Evolutionary conservation across 1,140 invertebrate genomes (phyloP).

Genomic region (Zaprionus tsacasi): DNA sequence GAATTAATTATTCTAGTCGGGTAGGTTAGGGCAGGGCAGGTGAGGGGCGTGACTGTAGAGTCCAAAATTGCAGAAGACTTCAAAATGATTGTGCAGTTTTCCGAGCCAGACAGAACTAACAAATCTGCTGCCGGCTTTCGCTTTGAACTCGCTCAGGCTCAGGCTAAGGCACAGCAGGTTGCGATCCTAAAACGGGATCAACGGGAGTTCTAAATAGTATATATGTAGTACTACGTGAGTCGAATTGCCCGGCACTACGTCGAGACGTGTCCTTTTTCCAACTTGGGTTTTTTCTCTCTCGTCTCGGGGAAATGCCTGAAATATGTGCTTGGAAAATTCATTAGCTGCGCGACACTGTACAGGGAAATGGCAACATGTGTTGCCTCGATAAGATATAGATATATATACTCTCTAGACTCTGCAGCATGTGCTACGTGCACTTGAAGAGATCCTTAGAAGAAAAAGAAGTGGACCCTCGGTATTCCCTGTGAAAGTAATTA

Average conservation of each 20-base stretch:
- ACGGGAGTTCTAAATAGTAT: not conserved
- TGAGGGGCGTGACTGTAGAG: slow-evolving; percentile 2
- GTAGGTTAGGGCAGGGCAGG: not conserved
- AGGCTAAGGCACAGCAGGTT: slow-evolving; percentile 20
- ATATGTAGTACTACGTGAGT: not conserved
- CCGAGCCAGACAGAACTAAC: slow-evolving; percentile 2
- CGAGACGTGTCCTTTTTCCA: slow-evolving; percentile 4
- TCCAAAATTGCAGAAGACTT: slow-evolving; percentile 6
- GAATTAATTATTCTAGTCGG: slow-evolving; percentile 34
- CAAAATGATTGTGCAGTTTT: slow-evolving; percentile 39
- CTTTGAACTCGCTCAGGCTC: slow-evolving; percentile 26
- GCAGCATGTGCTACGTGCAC: slow-evolving; percentile 20
- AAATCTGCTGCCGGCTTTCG: slow-evolving; percentile 28
- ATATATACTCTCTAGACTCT: slow-evolving; percentile 14
- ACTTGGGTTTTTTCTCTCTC: slow-evolving; percentile 12
- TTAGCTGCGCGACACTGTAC: slow-evolving; percentile 3
- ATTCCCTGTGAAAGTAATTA: slow-evolving; percentile 35
- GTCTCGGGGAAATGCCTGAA: slow-evolving; percentile 34
- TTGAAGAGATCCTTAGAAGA: slow-evolving; percentile 17
- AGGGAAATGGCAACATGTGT: slow-evolving; percentile 35
- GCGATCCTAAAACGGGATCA: not conserved
- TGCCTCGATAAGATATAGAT: slow-evolving; percentile 41
- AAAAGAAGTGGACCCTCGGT: not conserved
- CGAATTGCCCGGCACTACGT: not conserved
- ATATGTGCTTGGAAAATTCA: slow-evolving; percentile 46